Evolutionary conservation across 2,797 vertebrate species (phyloP).

Genomic region (Setipinna tenuifilis): DNA sequence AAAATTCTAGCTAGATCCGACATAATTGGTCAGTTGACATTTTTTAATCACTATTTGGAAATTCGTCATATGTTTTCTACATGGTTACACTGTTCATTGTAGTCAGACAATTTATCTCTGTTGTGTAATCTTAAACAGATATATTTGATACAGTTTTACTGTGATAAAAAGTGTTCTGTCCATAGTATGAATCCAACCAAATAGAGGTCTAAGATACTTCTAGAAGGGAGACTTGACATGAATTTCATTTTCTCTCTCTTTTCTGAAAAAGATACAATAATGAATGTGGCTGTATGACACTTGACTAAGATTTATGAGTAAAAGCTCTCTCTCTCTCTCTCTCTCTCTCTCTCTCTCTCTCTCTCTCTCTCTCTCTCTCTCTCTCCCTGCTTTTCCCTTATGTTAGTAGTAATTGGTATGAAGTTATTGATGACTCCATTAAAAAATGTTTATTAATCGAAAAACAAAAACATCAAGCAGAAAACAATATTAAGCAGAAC

Average conservation of each 20-base stretch:
- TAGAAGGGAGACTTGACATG: neutral
- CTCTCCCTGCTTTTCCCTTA: neutral
- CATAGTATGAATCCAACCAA: neutral
- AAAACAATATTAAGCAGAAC: neutral
- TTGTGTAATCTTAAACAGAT: neutral
- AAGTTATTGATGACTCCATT: neutral
- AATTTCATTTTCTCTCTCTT: neutral
- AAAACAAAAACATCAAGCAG: neutral
- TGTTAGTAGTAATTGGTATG: neutral
- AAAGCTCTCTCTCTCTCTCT: neutral
- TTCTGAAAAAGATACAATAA: neutral
- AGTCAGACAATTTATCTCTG: neutral
- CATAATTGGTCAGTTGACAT: conserved; percentile 51
- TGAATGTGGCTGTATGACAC: neutral
- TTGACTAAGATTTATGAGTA: neutral
- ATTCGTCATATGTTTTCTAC: neutral
- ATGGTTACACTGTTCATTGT: conserved; percentile 1
- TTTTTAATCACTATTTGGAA: conserved; percentile 39
- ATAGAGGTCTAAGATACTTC: neutral
- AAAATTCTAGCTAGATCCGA: conserved; percentile 57
- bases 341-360: neutral
- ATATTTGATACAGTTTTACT: neutral
- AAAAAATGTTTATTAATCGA: neutral
- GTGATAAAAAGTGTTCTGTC: neutral
- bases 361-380: neutral